Evolutionary conservation across 2,888 invertebrate species (phyloP), one percentile per base, ranked within the genome.

Genomic region (Abrostola tripartita): DNA sequence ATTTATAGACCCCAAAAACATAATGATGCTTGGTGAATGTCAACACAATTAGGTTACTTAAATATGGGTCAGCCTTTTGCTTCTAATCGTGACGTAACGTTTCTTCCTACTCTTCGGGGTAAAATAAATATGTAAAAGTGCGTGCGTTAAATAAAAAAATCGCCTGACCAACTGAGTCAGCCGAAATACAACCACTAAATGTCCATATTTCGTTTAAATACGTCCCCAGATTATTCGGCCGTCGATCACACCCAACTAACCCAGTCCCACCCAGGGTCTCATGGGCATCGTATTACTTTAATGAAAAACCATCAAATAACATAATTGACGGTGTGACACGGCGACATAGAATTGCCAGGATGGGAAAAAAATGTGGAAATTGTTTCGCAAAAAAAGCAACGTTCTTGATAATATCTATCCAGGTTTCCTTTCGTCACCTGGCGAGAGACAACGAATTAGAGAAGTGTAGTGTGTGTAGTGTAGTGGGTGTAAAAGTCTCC

Each of bases 301-400:
- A 93, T 93, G 93, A 92, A 93, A 93, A 89, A 90, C 86, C 93
- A 92, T 93, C 93, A 92, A 93, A 93, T 92, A 89, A 86, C 90
- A 86, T 92, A 93, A 94, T 92, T 92, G 92, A 92, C 81, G 82
- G 72, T 56, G 68, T 76, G 72, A 68, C 68, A 74, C 51, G 41
- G 0, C 6, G 47, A 38, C 42, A 62, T 62, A 41, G 65, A 52
- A 78, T 78, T 78, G 78, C 76, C 78, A 78, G 66, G 42, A 56
- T 12, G 5, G n/a, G 51, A 61, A 59, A 64, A 62, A 37, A 37
- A 51, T 14, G 36, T 12, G 1, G 12, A 7, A 9, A 40, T 52
- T n/a, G 8, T 37, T 24, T 24, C 1, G 4, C 24, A 24, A 24
- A 24, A 24, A 24, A 24, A 24, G 24, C 24, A 24, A 24, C 4